phyloP scores from a whole-genome alignment of 2,888 invertebrate species.

The Tineola bisselliella region DNA sequence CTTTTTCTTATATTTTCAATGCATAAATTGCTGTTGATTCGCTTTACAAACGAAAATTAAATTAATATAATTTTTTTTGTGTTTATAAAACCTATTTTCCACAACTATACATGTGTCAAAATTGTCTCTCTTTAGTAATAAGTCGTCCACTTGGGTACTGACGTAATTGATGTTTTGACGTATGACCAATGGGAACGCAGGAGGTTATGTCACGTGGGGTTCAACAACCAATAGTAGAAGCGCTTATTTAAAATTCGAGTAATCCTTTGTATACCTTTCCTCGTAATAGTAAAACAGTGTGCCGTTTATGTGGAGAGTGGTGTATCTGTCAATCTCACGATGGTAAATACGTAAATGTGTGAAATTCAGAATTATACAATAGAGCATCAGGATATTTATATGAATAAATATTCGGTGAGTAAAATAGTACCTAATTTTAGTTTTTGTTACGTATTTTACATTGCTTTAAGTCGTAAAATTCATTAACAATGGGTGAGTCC shows the following conservation, averaged over 20 bases:
- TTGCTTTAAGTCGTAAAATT: conserved; percentile 14
- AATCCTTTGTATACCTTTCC: conserved; percentile 65
- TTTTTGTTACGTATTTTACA: conserved; percentile 15
- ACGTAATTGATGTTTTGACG: conserved; percentile 32
- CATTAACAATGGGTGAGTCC: conserved; percentile 50
- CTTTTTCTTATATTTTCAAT: neutral
- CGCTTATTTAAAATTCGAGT: conserved; percentile 59
- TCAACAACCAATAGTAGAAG: conserved; percentile 52
- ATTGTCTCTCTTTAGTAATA: neutral
- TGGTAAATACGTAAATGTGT: conserved; percentile 70
- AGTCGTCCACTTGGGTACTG: conserved; percentile 18
- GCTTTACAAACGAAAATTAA: neutral
- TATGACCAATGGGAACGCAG: conserved; percentile 48
- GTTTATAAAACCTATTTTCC: no score
- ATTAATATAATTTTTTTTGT: neutral
- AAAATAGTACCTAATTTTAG: conserved; percentile 13
- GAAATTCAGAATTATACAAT: conserved; percentile 76
- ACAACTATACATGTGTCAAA: neutral
- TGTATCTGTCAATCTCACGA: conserved; percentile 64
- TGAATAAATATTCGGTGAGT: conserved; percentile 77
- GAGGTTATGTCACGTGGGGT: conserved; percentile 60
- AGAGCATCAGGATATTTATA: conserved; percentile 73
- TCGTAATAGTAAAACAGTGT: conserved; percentile 59
- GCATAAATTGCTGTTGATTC: neutral
- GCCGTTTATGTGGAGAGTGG: conserved; percentile 65